Evolutionary conservation across 1,140 invertebrate genomes (phyloP), one percentile per base, ranked within the genome.

Genomic region (Ceratina calcarata): DNA sequence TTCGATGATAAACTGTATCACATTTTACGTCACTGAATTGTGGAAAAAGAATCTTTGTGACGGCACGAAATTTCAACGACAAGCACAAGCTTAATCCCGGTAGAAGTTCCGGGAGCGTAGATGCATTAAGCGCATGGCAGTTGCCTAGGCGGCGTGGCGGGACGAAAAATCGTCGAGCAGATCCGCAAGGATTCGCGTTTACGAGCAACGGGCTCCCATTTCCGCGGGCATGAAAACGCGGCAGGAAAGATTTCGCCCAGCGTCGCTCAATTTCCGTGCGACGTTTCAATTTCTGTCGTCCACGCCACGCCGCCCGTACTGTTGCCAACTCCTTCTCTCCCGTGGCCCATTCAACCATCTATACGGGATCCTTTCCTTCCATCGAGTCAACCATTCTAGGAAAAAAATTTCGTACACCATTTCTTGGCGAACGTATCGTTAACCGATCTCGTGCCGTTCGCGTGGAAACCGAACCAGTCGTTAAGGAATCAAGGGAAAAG

Each of bases 261-360:
- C 58, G 22, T 68, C 67, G 84, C 85, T 82, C 84, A 86, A 86
- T 86, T 86, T 86, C 84, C 84, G 84, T 80, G 83, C 79, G 83
- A 85, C 84, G 84, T 85, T 86, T 85, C 84, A 86, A 85, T 86
- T 85, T 86, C 83, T 81, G 58, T 24, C 72, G 57, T 64, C 66
- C 78, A n/a, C 77, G 77, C 57, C 57, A 20, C 16, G 15, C 6
- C 24, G 37, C 37, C 37, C 37, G 37, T 45, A 6, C 37, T 45
- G 37, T 45, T 45, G 37, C 67, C 51, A 22, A 37, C 61, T 24
- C 49, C 51, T 67, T 10, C 37, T 62, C 10, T 49, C 55, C 8
- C 67, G 18, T 12, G 18, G 2, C 20, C 71, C 15, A 62, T 70
- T 72, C 66, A 32, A 49, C 49, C 15, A 2, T 15, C 15, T 3